These are phyloP conservation scores for Tonatia bakeri DNA, from an alignment of 2,113 vertebrate genomes.

Conservation along the genomic window DNA sequence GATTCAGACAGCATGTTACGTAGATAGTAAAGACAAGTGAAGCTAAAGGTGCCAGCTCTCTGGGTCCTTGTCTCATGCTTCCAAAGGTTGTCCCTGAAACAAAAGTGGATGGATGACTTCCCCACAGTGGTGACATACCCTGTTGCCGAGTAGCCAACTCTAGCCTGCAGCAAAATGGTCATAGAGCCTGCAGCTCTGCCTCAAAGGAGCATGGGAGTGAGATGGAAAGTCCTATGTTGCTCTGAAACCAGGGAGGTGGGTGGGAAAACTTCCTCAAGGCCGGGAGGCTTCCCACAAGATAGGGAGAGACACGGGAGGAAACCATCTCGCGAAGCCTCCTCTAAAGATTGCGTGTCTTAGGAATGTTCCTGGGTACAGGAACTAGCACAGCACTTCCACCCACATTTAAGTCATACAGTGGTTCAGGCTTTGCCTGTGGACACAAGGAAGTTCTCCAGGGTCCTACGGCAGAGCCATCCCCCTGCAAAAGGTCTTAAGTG, in stretches of 20 bases:
- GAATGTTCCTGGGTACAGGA: neutral
- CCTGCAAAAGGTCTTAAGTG: neutral
- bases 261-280: neutral
- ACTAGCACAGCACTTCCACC: neutral
- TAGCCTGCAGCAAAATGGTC: neutral
- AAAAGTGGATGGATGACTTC: neutral
- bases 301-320: neutral
- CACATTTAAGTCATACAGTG: neutral
- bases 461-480: neutral
- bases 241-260: neutral
- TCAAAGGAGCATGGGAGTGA: accelerated
- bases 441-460: neutral
- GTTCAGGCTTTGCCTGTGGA: neutral
- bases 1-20: neutral
- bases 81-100: neutral
- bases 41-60: neutral
- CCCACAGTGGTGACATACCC: neutral
- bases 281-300: neutral
- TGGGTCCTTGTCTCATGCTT: neutral
- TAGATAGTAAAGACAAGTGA: neutral
- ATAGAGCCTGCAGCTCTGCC: neutral
- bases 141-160: neutral
- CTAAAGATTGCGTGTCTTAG: neutral
- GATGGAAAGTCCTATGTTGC: neutral
- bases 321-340: neutral